A percentile compares a stretch with the other conserved stretches of the same genome.
Evolutionary conservation across 2,797 vertebrate species (phyloP).

Genomic region (Pseudochromis fuscus): DNA sequence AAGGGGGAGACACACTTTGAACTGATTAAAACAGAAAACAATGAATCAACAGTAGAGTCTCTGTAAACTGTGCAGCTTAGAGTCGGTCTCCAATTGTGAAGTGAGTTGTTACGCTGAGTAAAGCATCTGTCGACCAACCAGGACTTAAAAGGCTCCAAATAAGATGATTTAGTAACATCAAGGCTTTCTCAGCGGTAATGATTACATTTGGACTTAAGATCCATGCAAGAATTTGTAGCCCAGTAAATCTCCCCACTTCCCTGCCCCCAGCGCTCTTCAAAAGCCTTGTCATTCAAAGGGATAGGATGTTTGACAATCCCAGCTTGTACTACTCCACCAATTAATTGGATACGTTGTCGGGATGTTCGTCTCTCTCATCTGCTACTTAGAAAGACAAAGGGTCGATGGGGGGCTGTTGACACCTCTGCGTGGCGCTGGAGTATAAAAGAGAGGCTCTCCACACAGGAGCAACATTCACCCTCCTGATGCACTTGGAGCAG

Average conservation of each 20-base stretch:
- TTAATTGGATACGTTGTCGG: conserved; percentile 89
- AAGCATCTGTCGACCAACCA: conserved; percentile 76
- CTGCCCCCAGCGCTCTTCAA: conserved; percentile 75
- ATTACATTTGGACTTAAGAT: conserved; percentile 85
- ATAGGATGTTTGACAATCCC: conserved; percentile 87
- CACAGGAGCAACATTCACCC: conserved; percentile 52
- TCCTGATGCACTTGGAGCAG: conserved; percentile 48
- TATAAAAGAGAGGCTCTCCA: conserved; percentile 77
- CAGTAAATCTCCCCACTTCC: conserved; percentile 77
- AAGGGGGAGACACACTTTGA: not conserved
- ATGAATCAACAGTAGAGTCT: conserved; percentile 7
- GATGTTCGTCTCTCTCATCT: conserved; percentile 88
- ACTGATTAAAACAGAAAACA: not conserved
- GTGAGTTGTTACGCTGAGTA: conserved; percentile 80
- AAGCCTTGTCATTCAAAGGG: conserved; percentile 85
- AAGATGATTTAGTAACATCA: conserved; percentile 87
- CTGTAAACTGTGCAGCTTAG: conserved; percentile 18
- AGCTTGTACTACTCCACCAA: conserved; percentile 88
- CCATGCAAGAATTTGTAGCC: conserved; percentile 87
- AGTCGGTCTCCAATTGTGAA: conserved; percentile 56
- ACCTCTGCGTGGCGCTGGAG: conserved; percentile 74
- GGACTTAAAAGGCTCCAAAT: conserved; percentile 80
- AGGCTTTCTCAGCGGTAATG: conserved; percentile 85
- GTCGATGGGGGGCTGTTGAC: conserved; percentile 82
- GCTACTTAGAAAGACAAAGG: conserved; percentile 88